Base-by-base conservation (phyloP, 2,888 invertebrate species). In the Stomorhina lunata region DNA sequence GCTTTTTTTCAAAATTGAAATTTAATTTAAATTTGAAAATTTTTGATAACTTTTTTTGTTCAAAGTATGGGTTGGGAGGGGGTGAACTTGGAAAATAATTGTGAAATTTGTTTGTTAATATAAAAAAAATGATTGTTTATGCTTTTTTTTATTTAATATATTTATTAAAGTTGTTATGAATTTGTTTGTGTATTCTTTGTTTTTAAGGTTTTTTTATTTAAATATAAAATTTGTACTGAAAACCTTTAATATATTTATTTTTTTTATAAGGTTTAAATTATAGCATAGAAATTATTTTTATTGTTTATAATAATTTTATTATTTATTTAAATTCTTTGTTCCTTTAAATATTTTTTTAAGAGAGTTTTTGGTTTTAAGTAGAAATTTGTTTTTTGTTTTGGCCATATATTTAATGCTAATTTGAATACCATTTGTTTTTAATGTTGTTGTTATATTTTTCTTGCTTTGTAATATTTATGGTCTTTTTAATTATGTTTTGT, bases 221-320 rank as follows among this genome's bases (percentile, higher is more conserved):
- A 82, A 82, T 82, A 82, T 82, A 82, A 82, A 82, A 82, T 82
- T 82, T 82, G 82, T 82, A 82, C 82, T 82, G 82, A 82, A 82
- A 82, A 82, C 82, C 82, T 82, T 82, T 48, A 76, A 79, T 72
- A 71, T 81, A 48, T 71, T 53, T 53, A 15, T 43, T 65, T 25
- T 48, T 43, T 57, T 80, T 77, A 66, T 79, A 61, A 79, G 82
- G 82, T 82, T 79, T 79, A 82, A 82, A 82, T 82, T 76, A 82
- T 66, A 79, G 82, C 75, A 76, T 82, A 79, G 75, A 79, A 76
- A 79, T 68, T 57, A 79, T 72, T 72, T 55, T 43, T 55, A 61
- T 73, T n/a, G n/a, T 66, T 29, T 29, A 10, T 65, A 1, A 17
- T 37, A 68, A 40, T 55, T 55, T 20, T 34, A 48, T 15, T 20